Conservation (phyloP, 2,113 vertebrate genomes). For the Vombatus ursinus region DNA sequence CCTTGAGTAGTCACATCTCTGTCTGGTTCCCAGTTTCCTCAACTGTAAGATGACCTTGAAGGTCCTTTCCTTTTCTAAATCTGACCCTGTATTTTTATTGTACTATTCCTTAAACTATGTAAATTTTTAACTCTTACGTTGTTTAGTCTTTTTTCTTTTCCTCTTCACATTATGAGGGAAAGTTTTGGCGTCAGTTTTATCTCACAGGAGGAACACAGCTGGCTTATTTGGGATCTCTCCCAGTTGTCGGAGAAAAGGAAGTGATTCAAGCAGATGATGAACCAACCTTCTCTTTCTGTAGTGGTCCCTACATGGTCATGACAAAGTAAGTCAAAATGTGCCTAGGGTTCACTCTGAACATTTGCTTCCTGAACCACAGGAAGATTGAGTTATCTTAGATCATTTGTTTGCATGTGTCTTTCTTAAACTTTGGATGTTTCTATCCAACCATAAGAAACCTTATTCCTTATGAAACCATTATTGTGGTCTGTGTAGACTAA, state of each 20-base stretch:
- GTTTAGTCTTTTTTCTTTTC: conserved; percentile 8
- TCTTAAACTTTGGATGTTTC: not conserved
- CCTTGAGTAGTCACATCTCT: not conserved
- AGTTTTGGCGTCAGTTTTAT: conserved; percentile 82
- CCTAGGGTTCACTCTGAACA: not conserved
- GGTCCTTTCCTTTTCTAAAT: not conserved
- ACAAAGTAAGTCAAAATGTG: conserved; percentile 85
- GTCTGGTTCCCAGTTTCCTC: not conserved
- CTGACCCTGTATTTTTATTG: not conserved
- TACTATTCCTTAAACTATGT: not conserved
- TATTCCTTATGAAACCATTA: not conserved
- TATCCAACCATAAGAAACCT: not conserved
- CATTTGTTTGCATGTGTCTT: not conserved
- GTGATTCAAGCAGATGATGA: conserved; percentile 87
- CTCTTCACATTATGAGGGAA: conserved; percentile 13
- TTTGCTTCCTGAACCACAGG: not conserved
- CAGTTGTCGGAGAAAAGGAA: conserved; percentile 85
- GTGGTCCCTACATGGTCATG: conserved; percentile 87
- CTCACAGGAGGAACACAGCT: conserved; percentile 77
- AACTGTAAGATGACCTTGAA: not conserved
- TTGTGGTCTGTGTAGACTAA: not conserved
- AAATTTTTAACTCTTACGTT: not conserved
- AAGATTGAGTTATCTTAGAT: not conserved
- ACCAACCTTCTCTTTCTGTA: conserved; percentile 83
- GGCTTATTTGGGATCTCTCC: conserved; percentile 84